phyloP scores from a whole-genome alignment of 1,140 invertebrate genomes.

The Dendroctonus ponderosae region DNA sequence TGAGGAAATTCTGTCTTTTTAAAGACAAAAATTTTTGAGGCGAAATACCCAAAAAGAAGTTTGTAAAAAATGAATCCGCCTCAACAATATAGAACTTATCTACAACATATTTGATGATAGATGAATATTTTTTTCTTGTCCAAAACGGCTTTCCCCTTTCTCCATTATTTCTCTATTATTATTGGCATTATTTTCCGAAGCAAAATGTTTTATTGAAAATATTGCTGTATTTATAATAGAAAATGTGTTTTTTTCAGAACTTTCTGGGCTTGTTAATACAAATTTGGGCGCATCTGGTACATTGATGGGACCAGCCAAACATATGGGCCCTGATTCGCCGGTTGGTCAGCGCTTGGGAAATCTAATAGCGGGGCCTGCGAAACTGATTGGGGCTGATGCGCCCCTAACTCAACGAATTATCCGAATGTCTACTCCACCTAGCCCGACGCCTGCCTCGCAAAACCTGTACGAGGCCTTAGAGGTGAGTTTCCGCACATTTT shows the following conservation, averaged over 20 bases:
- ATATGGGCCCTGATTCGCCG: no score
- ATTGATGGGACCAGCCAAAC: no score
- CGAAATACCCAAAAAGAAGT: no score
- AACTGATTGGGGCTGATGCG: constrained; percentile 54
- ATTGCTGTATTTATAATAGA: background rate
- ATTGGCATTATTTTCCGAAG: background rate
- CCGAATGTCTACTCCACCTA: constrained; percentile 67
- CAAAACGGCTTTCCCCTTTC: no score
- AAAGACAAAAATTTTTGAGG: no score
- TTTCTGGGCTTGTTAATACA: constrained; percentile 16
- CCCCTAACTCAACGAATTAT: constrained; percentile 57
- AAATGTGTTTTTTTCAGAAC: constrained; percentile 2
- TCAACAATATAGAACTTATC: no score
- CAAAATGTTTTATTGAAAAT: background rate
- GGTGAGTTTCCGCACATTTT: background rate
- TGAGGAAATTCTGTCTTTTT: no score
- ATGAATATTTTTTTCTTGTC: no score
- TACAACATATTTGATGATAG: no score
- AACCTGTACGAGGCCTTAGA: background rate
- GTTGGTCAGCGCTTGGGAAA: constrained; percentile 32
- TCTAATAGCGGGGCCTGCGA: constrained; percentile 52
- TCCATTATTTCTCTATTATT: no score
- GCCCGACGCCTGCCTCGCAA: constrained; percentile 63
- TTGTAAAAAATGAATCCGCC: no score
- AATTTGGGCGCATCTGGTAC: constrained; percentile 45